Conservation (phyloP, 2,113 vertebrate genomes). For the Uria lomvia region DNA sequence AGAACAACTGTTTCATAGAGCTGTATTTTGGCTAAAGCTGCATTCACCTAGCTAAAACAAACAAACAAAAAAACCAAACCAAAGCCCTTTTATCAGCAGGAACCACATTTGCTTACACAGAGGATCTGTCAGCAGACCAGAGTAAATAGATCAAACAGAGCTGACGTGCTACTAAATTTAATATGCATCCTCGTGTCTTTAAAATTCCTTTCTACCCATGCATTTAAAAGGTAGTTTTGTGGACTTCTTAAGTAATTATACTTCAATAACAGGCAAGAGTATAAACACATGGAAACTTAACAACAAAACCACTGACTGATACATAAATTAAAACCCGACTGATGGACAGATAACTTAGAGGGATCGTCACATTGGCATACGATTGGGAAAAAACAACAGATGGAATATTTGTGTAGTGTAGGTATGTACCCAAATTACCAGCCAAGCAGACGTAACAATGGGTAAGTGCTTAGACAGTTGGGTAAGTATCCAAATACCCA, state of each 20-base stretch:
- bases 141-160: constrained; percentile 32
- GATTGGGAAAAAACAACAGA: constrained; percentile 50
- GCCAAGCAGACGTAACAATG: rapidly evolving
- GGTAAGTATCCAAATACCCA: rapidly evolving
- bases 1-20: background rate
- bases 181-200: constrained; percentile 31
- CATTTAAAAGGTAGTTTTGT: constrained; percentile 45
- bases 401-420: background rate
- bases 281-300: background rate
- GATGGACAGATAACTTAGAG: constrained; percentile 42
- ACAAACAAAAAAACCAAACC: background rate
- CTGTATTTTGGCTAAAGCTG: background rate
- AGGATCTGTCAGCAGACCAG: background rate
- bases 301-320: background rate
- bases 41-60: background rate
- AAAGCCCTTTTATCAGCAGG: background rate
- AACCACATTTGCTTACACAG: constrained; percentile 15
- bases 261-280: constrained; percentile 34
- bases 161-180: constrained; percentile 5
- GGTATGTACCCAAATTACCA: rapidly evolving
- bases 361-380: constrained; percentile 38
- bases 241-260: constrained; percentile 37
- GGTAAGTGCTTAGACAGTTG: rapidly evolving
- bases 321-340: constrained; percentile 29
- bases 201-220: constrained; percentile 39